Base-by-base conservation (phyloP, 1,140 invertebrate species). In the Rhysida immarginata region DNA sequence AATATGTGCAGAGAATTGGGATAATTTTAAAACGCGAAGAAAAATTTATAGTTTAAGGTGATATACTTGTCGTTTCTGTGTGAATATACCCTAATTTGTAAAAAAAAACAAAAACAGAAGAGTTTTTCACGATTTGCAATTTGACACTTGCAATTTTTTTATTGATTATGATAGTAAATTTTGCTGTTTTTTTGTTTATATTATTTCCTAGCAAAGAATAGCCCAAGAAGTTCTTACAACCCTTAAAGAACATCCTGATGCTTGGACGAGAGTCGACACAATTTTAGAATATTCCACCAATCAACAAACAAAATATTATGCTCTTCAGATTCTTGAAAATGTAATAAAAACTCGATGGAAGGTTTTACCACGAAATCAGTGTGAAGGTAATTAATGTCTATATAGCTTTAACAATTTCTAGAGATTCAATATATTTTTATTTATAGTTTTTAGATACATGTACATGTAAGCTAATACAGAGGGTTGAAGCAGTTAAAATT, bases 291-390 rank as follows among this genome's bases (percentile, higher is more conserved):
- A 82, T 76, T 83, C 81, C 16, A 76, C 67, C 68, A 96, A 97
- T 71, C 91, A 96, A 74, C 89, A 99, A 78, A 99, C 96, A 52
- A 99, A 99, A 77, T 99, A 97, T 74, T 99, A 96, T 78, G 96
- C 95, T 23, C 76, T 99, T 63, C 96, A 99, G 80, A 99, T 99
- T 68, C 74, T 99, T 61, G 96, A 99, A 75, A 92, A 95, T 78
- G 89, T 98, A 2, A 99, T 99, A 62, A 96, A 97, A 77, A 97
- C 94, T 27, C 78, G 93, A 70, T 99, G 96, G 96, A 99, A 99
- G 82, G 87, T 95, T 57, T 74, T 99, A 65, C 96, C 96, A 50
- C 77, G 92, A 69, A 91, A 94, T 73, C 96, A 99, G 65, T 98
- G 96, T 75, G 95, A 99, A 77, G 96, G 94, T 75, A 68, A 60